phyloP scores from a whole-genome alignment of 2,113 vertebrate species.

The Dermatemys mawii region DNA sequence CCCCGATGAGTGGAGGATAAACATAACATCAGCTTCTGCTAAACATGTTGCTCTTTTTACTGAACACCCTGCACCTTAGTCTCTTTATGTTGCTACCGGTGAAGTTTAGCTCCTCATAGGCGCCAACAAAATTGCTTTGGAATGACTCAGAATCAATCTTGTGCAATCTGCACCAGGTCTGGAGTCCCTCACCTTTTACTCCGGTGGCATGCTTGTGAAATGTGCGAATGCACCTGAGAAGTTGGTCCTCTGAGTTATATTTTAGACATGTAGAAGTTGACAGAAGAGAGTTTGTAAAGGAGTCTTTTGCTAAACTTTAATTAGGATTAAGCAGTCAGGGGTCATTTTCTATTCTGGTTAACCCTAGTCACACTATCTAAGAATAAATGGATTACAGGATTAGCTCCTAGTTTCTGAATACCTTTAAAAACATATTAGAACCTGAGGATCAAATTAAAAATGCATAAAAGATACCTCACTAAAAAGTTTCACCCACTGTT shows the following conservation, averaged over 20 bases:
- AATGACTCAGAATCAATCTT: neutral
- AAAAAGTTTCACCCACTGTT: rapidly evolving
- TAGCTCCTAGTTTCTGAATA: constrained; percentile 10
- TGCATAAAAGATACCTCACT: neutral
- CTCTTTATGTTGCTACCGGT: neutral
- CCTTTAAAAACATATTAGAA: constrained; percentile 5
- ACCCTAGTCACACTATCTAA: constrained; percentile 4
- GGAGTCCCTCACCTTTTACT: neutral
- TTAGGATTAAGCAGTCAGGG: constrained; percentile 49
- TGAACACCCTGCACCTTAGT: neutral
- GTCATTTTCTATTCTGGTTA: constrained; percentile 24
- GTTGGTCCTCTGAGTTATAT: neutral
- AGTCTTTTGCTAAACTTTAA: constrained; percentile 39
- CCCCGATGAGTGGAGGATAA: neutral
- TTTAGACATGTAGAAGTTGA: neutral
- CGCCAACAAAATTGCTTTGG: neutral
- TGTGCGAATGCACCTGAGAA: neutral
- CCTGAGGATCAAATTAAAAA: neutral
- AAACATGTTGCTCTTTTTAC: neutral
- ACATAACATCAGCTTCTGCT: neutral
- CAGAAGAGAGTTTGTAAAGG: neutral
- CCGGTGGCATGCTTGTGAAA: neutral
- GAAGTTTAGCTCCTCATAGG: neutral
- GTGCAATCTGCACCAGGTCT: neutral
- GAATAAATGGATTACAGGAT: constrained; percentile 49